Evolutionary conservation across 2,113 vertebrate genomes (phyloP).

Genomic region (Labeo catla): DNA sequence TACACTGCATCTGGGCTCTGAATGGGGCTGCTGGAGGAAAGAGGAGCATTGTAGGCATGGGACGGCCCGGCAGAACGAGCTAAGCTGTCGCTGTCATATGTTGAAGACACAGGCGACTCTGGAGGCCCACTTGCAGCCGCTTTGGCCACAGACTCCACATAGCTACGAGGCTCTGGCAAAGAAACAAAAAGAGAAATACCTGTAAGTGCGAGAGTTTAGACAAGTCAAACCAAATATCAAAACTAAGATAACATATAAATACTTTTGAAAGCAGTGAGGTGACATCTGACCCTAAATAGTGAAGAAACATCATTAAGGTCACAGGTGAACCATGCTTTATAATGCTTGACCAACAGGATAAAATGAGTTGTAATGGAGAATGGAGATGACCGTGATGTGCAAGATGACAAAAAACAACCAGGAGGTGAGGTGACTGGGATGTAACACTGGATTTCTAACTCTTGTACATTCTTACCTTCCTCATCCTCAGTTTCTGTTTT

Average conservation of each 20-base stretch:
- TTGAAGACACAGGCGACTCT: conserved; percentile 60
- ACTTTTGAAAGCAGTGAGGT: not conserved
- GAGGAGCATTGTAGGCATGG: conserved; percentile 78
- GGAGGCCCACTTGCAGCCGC: conserved; percentile 78
- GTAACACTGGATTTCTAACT: not conserved
- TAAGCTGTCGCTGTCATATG: conserved; percentile 69
- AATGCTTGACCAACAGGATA: not conserved
- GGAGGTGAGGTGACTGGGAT: not conserved
- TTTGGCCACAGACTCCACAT: conserved; percentile 92
- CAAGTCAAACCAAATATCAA: not conserved
- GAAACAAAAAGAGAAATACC: conserved; percentile 12
- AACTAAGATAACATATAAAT: not conserved
- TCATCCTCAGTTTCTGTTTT: conserved; percentile 77
- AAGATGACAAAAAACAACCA: not conserved
- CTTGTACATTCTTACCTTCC: conserved; percentile 82
- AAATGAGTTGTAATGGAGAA: not conserved
- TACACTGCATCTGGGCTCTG: conserved; percentile 84
- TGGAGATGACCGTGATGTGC: not conserved
- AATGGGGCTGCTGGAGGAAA: conserved; percentile 93
- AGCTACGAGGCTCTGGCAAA: conserved; percentile 88
- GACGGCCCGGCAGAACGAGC: conserved; percentile 29
- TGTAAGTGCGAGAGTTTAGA: not conserved
- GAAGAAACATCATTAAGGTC: not conserved
- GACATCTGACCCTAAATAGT: not conserved
- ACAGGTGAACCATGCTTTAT: not conserved